Percentiles rank a stretch among this genome's conserved stretches.
Conservation (phyloP, 2,113 vertebrate species). For the Apeltes quadracus region DNA sequence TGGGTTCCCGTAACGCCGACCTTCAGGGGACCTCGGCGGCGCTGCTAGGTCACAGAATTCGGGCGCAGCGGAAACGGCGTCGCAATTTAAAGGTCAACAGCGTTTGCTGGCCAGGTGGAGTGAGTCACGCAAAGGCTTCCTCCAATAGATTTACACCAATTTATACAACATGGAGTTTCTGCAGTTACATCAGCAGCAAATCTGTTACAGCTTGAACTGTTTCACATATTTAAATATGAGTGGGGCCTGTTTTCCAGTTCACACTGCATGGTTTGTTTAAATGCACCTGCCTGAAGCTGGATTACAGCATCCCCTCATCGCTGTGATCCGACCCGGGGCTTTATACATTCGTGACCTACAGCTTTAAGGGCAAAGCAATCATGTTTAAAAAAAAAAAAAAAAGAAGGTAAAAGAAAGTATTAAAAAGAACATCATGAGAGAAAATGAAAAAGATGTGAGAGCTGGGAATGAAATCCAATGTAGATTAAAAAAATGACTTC, state of each 20-base stretch:
- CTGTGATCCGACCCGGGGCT: constrained; percentile 31
- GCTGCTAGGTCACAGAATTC: too few species aligned
- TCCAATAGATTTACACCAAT: too few species aligned
- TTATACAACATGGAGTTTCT: too few species aligned
- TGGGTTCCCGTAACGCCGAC: neutral
- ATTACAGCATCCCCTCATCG: constrained; percentile 52
- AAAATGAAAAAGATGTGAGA: neutral
- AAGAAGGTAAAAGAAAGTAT: neutral
- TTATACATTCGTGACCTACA: constrained; percentile 41
- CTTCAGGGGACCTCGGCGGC: constrained; percentile 21
- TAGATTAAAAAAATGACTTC: too few species aligned
- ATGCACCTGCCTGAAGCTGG: too few species aligned
- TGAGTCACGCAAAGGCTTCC: too few species aligned
- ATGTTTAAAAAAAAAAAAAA: neutral
- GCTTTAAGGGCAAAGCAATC: constrained; percentile 54
- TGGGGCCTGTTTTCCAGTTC: too few species aligned
- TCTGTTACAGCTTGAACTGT: too few species aligned
- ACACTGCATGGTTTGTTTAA: too few species aligned
- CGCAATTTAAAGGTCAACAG: constrained; percentile 37
- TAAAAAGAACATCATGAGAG: neutral
- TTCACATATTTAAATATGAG: too few species aligned
- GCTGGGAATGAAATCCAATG: neutral
- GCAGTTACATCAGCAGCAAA: too few species aligned
- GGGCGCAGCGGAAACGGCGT: neutral
- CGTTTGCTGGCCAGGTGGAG: constrained; percentile 5